Evolutionary conservation across 1,140 invertebrate species (phyloP).

Genomic region (Scaptodrosophila lebanonensis): DNA sequence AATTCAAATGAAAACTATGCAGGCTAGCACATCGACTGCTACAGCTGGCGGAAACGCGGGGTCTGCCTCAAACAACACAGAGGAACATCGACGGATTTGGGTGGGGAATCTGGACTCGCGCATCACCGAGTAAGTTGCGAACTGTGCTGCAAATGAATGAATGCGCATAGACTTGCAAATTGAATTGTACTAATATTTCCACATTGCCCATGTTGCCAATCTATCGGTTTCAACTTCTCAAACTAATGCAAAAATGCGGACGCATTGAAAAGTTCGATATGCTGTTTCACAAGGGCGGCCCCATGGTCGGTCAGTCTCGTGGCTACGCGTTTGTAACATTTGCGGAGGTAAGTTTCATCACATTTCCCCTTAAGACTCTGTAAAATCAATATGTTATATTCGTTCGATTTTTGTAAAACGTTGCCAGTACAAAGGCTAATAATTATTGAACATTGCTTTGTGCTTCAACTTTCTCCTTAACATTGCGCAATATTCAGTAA

Average conservation of each 20-base stretch:
- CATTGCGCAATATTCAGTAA: too few species aligned
- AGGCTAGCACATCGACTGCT: background rate
- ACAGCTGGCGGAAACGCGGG: background rate
- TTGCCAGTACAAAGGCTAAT: too few species aligned
- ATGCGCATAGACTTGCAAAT: background rate
- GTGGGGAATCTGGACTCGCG: constrained; percentile 92
- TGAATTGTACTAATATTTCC: constrained; percentile 60
- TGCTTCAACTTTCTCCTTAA: too few species aligned
- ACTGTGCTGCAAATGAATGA: constrained; percentile 12
- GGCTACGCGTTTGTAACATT: constrained; percentile 97
- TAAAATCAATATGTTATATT: background rate
- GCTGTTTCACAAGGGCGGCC: constrained; percentile 92
- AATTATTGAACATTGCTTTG: too few species aligned
- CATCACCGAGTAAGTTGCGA: constrained; percentile 92
- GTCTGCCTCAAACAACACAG: constrained; percentile 10
- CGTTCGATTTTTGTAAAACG: too few species aligned
- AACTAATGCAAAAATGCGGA: constrained; percentile 95
- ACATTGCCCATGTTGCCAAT: constrained; percentile 77
- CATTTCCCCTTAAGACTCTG: background rate
- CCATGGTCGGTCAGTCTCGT: constrained; percentile 89
- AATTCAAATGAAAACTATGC: background rate
- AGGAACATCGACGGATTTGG: constrained; percentile 82
- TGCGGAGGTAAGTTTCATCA: constrained; percentile 77
- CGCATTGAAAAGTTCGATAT: constrained; percentile 95
- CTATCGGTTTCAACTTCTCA: constrained; percentile 94